Conservation (phyloP, 2,888 invertebrate species). For the Aspidiotus destructor region DNA sequence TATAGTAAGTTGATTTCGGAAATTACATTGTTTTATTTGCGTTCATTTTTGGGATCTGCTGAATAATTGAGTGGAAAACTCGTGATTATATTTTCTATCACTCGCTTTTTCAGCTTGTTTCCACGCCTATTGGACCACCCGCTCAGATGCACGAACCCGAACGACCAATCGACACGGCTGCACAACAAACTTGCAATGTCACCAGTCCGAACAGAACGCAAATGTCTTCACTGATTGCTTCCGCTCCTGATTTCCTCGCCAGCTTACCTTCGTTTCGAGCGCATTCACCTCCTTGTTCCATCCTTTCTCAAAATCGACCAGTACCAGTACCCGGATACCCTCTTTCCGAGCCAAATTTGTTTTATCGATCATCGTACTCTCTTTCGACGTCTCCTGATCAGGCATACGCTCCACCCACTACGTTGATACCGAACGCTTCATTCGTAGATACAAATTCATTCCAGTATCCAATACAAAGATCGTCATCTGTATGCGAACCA, state of each 20-base stretch:
- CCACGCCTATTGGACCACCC: conserved; percentile 48
- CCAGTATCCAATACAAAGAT: conserved; percentile 8
- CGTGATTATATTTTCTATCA: no score
- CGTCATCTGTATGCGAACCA: conserved; percentile 18
- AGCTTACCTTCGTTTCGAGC: conserved; percentile 22
- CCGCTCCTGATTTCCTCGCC: conserved; percentile 24
- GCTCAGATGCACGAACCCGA: not conserved
- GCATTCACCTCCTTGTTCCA: conserved; percentile 15
- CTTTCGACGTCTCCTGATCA: not conserved
- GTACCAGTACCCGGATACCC: not conserved
- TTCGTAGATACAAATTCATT: not conserved
- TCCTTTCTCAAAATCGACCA: not conserved
- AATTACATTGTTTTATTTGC: no score
- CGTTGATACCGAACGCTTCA: not conserved
- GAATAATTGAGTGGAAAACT: no score
- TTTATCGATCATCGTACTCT: not conserved
- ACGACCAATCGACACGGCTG: not conserved
- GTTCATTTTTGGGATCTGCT: no score
- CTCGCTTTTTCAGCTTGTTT: conserved; percentile 49
- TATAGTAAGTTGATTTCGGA: no score
- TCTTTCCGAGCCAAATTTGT: not conserved
- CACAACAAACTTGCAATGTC: not conserved
- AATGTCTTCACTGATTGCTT: conserved; percentile 22
- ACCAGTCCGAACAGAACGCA: conserved; percentile 8
- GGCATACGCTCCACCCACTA: not conserved